Conservation (phyloP, 2,888 invertebrate species). For the Aphidius colemani region DNA sequence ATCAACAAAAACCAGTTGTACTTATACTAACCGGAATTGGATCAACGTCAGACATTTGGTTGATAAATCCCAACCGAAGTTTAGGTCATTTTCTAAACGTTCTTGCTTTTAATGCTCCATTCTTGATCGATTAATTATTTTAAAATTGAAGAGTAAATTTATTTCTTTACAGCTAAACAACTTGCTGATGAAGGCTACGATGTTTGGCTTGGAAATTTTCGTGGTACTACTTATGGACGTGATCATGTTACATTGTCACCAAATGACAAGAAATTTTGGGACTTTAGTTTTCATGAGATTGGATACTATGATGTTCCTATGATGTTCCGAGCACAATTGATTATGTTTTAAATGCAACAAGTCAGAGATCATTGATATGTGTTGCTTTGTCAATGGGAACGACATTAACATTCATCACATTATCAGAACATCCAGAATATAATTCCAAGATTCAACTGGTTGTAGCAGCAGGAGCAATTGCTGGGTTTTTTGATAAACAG, state of each 20-base stretch:
- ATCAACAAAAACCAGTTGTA: no score
- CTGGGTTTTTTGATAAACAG: conserved; percentile 60
- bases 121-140: no score
- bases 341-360: conserved; percentile 60
- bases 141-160: no score
- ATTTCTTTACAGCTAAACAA: conserved; percentile 64
- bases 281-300: conserved; percentile 84
- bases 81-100: no score
- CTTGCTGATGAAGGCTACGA: conserved; percentile 74
- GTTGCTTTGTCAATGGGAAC: conserved; percentile 65
- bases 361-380: conserved; percentile 41
- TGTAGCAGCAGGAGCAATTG: no score
- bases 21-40: no score
- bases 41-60: no score
- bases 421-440: conserved; percentile 65
- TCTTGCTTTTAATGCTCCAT: no score
- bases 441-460: no score
- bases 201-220: conserved; percentile 83
- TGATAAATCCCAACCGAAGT: no score
- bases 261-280: conserved; percentile 44
- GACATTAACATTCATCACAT: conserved; percentile 73
- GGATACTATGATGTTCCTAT: conserved; percentile 81
- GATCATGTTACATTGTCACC: conserved; percentile 39
- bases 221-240: conserved; percentile 69
- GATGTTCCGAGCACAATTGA: conserved; percentile 77